Conservation (phyloP, 2,797 vertebrate species). For the Acrossocheilus wenchowensis region DNA sequence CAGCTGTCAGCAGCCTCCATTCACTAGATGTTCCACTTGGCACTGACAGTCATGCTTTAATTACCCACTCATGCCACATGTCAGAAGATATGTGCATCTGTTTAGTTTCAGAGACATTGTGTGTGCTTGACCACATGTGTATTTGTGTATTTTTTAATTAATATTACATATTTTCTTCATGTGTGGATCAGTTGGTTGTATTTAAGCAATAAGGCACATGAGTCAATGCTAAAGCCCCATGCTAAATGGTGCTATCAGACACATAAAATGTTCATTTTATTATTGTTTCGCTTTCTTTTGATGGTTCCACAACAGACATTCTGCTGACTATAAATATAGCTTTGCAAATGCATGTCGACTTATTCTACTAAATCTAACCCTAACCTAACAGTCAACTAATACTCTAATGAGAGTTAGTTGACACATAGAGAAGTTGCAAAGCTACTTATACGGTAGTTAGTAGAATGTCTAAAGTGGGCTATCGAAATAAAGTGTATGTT, state of each 20-base stretch:
- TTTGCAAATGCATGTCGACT: neutral
- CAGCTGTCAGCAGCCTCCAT: constrained; percentile 33
- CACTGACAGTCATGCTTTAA: constrained; percentile 10
- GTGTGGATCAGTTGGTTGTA: neutral
- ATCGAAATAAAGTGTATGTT: too few relatives aligned
- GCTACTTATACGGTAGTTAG: too few relatives aligned
- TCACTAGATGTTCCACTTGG: constrained; percentile 17
- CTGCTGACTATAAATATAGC: neutral
- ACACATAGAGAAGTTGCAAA: too few relatives aligned
- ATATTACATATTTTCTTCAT: neutral
- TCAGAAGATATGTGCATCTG: constrained; percentile 19
- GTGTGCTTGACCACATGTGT: neutral
- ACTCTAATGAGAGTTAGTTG: neutral
- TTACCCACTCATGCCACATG: constrained; percentile 15
- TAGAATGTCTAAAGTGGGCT: too few relatives aligned
- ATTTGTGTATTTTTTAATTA: neutral
- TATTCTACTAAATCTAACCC: neutral
- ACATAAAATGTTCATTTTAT: neutral
- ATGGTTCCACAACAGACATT: neutral
- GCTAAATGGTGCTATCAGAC: neutral
- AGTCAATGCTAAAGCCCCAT: neutral
- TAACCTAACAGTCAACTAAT: neutral
- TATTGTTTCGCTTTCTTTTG: neutral
- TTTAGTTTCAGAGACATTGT: neutral
- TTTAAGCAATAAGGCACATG: neutral